Percentiles rank a stretch among this genome's conserved stretches.
These are phyloP conservation scores for Acanthoscelides obtectus DNA, from an alignment of 2,888 invertebrate genomes.

Conservation along the genomic window DNA sequence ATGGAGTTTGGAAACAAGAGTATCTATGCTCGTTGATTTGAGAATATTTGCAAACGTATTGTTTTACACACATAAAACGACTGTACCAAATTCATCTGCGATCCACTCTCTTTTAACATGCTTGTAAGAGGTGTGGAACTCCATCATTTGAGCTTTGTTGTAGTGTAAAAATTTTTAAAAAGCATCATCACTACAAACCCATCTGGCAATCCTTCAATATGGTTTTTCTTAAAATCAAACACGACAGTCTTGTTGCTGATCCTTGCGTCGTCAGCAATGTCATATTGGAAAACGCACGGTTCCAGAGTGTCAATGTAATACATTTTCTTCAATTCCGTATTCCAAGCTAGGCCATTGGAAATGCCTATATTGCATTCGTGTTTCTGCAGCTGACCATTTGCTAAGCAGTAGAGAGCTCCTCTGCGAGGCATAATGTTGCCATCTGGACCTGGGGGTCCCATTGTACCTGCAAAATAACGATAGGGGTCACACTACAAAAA, in stretches of 20 bases:
- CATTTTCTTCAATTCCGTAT: conserved; percentile 56
- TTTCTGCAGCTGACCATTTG: conserved; percentile 24
- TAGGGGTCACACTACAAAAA: background rate
- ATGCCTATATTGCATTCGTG: conserved; percentile 53
- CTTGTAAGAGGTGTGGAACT: too few relatives aligned
- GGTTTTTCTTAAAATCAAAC: conserved; percentile 48
- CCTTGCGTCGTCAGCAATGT: conserved; percentile 59
- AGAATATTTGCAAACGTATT: too few relatives aligned
- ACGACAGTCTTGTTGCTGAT: conserved; percentile 57
- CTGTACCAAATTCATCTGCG: too few relatives aligned
- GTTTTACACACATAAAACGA: too few relatives aligned
- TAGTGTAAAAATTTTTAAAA: too few relatives aligned
- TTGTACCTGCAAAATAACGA: conserved; percentile 29
- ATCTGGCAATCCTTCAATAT: conserved; percentile 50
- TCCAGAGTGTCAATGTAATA: conserved; percentile 64
- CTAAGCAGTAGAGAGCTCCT: conserved; percentile 48
- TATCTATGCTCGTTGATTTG: too few relatives aligned
- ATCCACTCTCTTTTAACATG: too few relatives aligned
- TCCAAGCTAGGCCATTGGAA: conserved; percentile 74
- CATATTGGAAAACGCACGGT: conserved; percentile 61
- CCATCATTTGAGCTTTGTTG: too few relatives aligned
- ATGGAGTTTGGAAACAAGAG: too few relatives aligned
- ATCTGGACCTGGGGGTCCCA: conserved; percentile 29
- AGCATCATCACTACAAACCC: too few relatives aligned
- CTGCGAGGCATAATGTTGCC: conserved; percentile 26